Conservation (phyloP, 92 coral and sea anemone species). For the Zoanthus sociatus region DNA sequence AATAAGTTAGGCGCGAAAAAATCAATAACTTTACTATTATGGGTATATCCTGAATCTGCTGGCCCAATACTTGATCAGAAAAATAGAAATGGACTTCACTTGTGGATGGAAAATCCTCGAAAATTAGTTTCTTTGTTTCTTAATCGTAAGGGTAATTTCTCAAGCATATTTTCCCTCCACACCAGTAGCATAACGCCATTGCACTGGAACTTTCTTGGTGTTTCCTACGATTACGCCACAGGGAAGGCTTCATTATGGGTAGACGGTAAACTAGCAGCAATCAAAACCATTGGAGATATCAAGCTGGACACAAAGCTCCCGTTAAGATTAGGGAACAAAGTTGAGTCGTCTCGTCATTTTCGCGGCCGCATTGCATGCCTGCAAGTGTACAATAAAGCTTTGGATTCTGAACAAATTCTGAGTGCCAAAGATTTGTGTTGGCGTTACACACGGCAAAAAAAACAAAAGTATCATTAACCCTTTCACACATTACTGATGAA, state of each 20-base stretch:
- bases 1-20: not conserved
- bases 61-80: slow-evolving; percentile 25
- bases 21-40: slow-evolving; percentile 31
- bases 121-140: slow-evolving; percentile 10
- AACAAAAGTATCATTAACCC: too few relatives aligned
- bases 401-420: slow-evolving; percentile 27
- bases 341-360: not conserved
- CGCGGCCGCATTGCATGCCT: slow-evolving; percentile 39
- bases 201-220: slow-evolving; percentile 41
- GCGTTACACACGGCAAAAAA: not conserved
- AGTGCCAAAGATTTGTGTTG: slow-evolving; percentile 23
- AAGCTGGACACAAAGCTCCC: not conserved
- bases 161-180: slow-evolving; percentile 4
- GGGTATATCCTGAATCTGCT: slow-evolving; percentile 38
- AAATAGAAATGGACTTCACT: slow-evolving; percentile 14
- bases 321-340: not conserved
- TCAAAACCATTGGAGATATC: slow-evolving; percentile 12
- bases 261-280: slow-evolving; percentile 29
- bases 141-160: not conserved
- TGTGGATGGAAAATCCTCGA: slow-evolving; percentile 39
- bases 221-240: slow-evolving; percentile 13
- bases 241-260: slow-evolving; percentile 45
- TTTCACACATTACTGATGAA: too few relatives aligned
- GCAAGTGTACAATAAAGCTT: slow-evolving; percentile 38
- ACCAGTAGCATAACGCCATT: slow-evolving; percentile 29